A percentile compares a stretch with the other conserved stretches of the same genome.
Evolutionary conservation across 1,140 invertebrate species (phyloP).

Genomic region (Drosophila navojoa): DNA sequence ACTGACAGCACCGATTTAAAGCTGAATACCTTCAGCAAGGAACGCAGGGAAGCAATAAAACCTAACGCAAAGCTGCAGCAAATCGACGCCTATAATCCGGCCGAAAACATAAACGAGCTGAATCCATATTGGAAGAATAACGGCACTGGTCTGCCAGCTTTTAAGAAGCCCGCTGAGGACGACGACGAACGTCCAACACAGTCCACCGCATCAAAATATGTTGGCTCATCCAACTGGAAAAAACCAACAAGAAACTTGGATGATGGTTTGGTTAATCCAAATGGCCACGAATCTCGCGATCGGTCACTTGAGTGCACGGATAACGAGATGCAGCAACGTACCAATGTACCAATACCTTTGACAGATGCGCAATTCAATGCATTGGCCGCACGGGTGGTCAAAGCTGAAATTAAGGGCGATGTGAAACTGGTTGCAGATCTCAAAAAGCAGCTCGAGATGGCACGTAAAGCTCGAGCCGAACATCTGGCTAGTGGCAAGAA

Average conservation of each 20-base stretch:
- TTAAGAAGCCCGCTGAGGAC: slow-evolving; percentile 84
- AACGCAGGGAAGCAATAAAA: slow-evolving; percentile 84
- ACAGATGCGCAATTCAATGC: slow-evolving; percentile 94
- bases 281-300: too few species aligned
- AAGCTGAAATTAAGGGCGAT: slow-evolving; percentile 94
- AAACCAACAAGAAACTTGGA: slow-evolving; percentile 12
- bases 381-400: slow-evolving; percentile 93
- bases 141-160: slow-evolving; percentile 90
- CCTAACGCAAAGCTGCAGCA: slow-evolving; percentile 85
- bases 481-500: slow-evolving; percentile 41
- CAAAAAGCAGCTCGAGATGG: slow-evolving; percentile 90
- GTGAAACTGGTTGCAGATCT: slow-evolving; percentile 89
- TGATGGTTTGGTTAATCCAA: too few species aligned
- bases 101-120: slow-evolving; percentile 90
- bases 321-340: too few species aligned
- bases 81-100: slow-evolving; percentile 88
- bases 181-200: slow-evolving; percentile 9
- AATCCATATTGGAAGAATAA: slow-evolving; percentile 97
- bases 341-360: slow-evolving; percentile 62
- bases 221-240: slow-evolving; percentile 40
- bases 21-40: slow-evolving; percentile 84
- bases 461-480: slow-evolving; percentile 86
- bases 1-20: slow-evolving; percentile 84
- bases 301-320: too few species aligned
- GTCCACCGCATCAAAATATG: background rate